A percentile compares a stretch with the other conserved stretches of the same genome.
Evolutionary conservation across 1,140 invertebrate genomes (phyloP).

Genomic region (Cryptotermes secundus): DNA sequence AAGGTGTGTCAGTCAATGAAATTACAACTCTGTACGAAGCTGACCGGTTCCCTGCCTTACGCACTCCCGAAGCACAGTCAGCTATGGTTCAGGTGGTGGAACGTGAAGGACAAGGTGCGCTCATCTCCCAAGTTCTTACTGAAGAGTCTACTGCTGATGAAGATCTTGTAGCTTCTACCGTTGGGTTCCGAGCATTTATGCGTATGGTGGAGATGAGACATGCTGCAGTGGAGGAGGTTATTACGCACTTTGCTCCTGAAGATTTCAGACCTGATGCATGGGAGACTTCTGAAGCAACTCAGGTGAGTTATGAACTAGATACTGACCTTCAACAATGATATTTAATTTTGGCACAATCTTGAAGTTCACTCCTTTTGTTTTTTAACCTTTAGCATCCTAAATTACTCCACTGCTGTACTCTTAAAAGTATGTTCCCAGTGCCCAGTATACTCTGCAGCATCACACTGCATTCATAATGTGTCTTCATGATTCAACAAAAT

Average conservation of each 20-base stretch:
- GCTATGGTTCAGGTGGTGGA: conserved; percentile 80
- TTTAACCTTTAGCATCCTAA: no score
- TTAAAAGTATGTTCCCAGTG: no score
- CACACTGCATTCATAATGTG: no score
- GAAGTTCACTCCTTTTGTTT: no score
- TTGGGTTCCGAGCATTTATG: conserved; percentile 80
- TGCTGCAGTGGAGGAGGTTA: conserved; percentile 78
- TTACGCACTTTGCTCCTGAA: conserved; percentile 75
- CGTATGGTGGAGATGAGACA: conserved; percentile 78
- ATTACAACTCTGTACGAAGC: conserved; percentile 75
- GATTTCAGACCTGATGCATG: conserved; percentile 76
- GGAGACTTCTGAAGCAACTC: conserved; percentile 66
- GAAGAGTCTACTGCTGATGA: conserved; percentile 74
- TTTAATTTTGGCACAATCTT: no score
- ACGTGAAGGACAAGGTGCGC: conserved; percentile 71
- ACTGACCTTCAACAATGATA: no score
- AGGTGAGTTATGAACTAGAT: conserved; percentile 49
- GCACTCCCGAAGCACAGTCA: conserved; percentile 74
- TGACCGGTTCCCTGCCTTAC: conserved; percentile 73
- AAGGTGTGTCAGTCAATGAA: conserved; percentile 72
- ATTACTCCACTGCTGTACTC: no score
- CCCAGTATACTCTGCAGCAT: no score
- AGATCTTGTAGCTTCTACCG: conserved; percentile 68
- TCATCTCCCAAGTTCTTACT: conserved; percentile 71
- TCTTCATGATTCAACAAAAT: no score